phyloP scores from a whole-genome alignment of 35 echinoderm and acorn worm species.

The Heliocidaris tuberculata region DNA sequence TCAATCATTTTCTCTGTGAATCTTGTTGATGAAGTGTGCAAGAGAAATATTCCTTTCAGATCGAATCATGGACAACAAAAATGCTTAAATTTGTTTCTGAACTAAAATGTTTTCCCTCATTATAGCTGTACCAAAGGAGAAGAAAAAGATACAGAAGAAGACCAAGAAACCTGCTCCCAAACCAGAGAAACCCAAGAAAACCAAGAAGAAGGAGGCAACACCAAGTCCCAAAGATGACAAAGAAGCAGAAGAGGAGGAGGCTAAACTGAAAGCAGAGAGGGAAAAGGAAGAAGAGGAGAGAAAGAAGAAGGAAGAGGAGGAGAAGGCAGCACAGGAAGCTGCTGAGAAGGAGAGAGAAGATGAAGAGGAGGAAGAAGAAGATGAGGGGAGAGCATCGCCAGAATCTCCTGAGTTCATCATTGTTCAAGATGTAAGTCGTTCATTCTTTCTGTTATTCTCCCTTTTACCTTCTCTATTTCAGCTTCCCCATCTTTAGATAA shows the following conservation, averaged over 20 bases:
- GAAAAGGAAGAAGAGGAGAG: conserved; percentile 43
- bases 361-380: conserved; percentile 46
- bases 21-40: no score
- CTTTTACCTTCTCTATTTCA: background rate
- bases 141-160: conserved; percentile 59
- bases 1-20: no score
- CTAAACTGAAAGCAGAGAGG: background rate
- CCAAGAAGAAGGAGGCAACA: conserved; percentile 44
- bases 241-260: background rate
- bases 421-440: conserved; percentile 76
- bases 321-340: conserved; percentile 24
- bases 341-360: background rate
- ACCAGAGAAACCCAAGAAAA: conserved; percentile 48
- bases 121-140: conserved; percentile 52
- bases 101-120: background rate
- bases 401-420: conserved; percentile 88
- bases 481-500: no score
- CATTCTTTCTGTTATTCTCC: background rate
- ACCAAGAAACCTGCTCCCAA: conserved; percentile 45
- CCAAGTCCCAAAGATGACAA: conserved; percentile 13
- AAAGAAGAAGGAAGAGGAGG: conserved; percentile 44
- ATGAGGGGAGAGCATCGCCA: conserved; percentile 33
- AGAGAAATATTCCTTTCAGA: no score
- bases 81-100: no score
- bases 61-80: no score